These are phyloP conservation scores for Thaumetopoea pityocampa DNA, from an alignment of 1,140 invertebrate species.

Conservation along the genomic window DNA sequence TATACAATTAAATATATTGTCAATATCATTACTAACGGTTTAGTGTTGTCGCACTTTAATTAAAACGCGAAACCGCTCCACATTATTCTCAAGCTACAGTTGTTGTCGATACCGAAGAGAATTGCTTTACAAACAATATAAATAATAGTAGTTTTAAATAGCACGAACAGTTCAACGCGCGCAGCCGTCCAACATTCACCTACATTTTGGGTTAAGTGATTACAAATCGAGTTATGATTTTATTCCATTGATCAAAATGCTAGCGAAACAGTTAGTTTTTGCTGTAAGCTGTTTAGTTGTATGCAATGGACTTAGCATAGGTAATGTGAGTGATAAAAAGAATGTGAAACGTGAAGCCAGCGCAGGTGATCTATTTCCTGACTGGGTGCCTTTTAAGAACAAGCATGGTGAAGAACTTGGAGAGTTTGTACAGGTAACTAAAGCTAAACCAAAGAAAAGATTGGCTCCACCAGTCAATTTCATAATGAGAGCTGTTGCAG, in stretches of 20 bases:
- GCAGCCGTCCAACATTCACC: conserved; percentile 29
- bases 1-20: too few relatives aligned
- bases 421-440: conserved; percentile 44
- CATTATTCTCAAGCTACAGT: conserved; percentile 28
- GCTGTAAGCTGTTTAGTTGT: conserved; percentile 17
- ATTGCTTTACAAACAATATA: conserved; percentile 69
- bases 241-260: conserved; percentile 8
- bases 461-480: conserved; percentile 57
- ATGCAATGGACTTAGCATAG: conserved; percentile 34
- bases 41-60: too few relatives aligned
- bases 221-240: conserved; percentile 17
- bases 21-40: too few relatives aligned
- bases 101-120: conserved; percentile 36
- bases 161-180: conserved; percentile 45
- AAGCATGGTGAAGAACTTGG: conserved; percentile 57
- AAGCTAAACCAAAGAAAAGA: conserved; percentile 54
- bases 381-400: conserved; percentile 66
- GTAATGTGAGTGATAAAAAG: conserved; percentile 45
- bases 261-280: conserved; percentile 3
- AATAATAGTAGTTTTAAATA: conserved; percentile 58
- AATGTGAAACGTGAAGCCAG: conserved; percentile 43
- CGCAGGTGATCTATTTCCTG: conserved; percentile 46
- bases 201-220: conserved; percentile 12
- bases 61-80: conserved; percentile 34
- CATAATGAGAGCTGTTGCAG: conserved; percentile 41